Conservation (phyloP, 2,797 vertebrate species). For the Aselliscus stoliczkanus region DNA sequence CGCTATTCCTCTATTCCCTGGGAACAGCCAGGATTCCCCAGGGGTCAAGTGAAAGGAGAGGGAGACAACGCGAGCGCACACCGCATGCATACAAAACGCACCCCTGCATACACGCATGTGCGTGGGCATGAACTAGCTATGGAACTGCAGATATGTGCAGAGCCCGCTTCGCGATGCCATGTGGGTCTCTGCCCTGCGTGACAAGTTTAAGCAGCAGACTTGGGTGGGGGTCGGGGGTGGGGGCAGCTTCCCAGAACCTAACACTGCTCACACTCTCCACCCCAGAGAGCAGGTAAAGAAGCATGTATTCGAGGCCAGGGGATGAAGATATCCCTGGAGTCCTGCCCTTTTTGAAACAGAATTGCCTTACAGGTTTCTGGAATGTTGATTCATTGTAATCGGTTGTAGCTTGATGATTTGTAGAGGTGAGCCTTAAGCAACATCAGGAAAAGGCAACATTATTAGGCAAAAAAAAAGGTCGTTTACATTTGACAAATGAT, state of each 20-base stretch:
- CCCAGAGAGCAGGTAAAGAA: background rate
- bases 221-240: accelerated
- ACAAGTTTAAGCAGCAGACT: background rate
- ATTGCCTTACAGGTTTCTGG: background rate
- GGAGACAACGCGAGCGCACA: background rate
- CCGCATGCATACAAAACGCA: background rate
- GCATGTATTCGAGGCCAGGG: background rate
- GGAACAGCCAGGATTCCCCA: background rate
- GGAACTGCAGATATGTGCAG: background rate
- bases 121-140: background rate
- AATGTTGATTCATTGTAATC: background rate
- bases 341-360: background rate
- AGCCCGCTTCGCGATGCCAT: background rate
- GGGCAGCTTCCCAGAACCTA: background rate
- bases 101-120: background rate
- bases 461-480: background rate
- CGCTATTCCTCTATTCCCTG: background rate
- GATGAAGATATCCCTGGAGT: background rate
- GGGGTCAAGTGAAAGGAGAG: background rate
- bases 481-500: background rate
- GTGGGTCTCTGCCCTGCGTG: background rate
- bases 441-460: background rate
- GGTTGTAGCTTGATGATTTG: background rate
- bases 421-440: background rate
- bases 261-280: background rate